Evolutionary conservation across 2,888 invertebrate genomes (phyloP).

Genomic region (Psococerastis gibbosa): DNA sequence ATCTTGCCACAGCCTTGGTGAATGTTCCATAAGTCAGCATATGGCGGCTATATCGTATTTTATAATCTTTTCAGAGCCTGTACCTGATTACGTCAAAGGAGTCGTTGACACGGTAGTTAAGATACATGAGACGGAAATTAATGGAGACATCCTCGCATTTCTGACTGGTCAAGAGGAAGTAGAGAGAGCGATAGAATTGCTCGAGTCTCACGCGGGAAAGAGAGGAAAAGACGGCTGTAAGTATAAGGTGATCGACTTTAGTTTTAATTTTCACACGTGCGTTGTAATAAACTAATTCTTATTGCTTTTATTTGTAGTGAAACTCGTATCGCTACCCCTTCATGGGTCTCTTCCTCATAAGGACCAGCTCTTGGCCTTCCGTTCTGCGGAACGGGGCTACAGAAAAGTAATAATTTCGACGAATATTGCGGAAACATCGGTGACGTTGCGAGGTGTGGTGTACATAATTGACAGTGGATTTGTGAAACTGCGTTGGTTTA

Average conservation of each 20-base stretch:
- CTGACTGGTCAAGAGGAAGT: constrained; percentile 92
- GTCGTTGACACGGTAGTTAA: constrained; percentile 76
- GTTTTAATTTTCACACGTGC: too few species aligned
- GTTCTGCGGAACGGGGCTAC: constrained; percentile 44
- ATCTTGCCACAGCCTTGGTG: too few species aligned
- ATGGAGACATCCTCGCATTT: constrained; percentile 83
- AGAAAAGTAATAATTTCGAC: constrained; percentile 87
- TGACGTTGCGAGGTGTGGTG: constrained; percentile 83
- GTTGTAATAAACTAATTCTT: too few species aligned
- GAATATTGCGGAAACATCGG: constrained; percentile 92
- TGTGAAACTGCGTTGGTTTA: constrained; percentile 83
- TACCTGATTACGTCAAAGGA: constrained; percentile 74
- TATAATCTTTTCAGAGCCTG: constrained; percentile 56
- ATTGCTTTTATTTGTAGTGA: constrained; percentile 24
- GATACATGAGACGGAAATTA: constrained; percentile 64
- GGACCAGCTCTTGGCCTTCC: constrained; percentile 77
- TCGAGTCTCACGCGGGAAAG: constrained; percentile 37
- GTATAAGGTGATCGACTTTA: too few species aligned
- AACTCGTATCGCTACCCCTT: constrained; percentile 40
- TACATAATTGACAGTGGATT: constrained; percentile 94
- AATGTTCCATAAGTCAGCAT: too few species aligned
- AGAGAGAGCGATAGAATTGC: constrained; percentile 44
- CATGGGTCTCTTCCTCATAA: constrained; percentile 75
- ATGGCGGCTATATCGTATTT: too few species aligned
- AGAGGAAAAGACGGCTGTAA: constrained; percentile 12